Evolutionary conservation across 2,797 vertebrate genomes (phyloP).

Genomic region (Falco rusticolus): DNA sequence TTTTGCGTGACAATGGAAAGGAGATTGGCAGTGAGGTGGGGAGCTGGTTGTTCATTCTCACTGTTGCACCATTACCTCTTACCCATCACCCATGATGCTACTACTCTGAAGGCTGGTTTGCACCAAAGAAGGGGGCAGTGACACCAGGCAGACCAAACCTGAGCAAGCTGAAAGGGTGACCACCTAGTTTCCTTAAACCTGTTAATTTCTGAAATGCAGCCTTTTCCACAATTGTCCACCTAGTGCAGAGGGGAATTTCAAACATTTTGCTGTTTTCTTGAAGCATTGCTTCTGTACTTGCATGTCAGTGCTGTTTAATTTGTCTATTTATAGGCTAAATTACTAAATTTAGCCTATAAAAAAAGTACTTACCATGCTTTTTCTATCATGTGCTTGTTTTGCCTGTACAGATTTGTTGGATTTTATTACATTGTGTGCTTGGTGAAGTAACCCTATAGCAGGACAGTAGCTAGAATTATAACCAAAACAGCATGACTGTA

Average conservation of each 20-base stretch:
- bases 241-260: background rate
- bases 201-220: background rate
- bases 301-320: background rate
- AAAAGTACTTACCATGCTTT: background rate
- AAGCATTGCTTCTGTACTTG: background rate
- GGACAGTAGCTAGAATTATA: background rate
- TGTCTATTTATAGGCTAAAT: background rate
- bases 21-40: background rate
- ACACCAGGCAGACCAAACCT: background rate
- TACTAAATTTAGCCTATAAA: background rate
- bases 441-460: background rate
- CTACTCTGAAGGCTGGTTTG: background rate
- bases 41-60: background rate
- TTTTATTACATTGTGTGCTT: background rate
- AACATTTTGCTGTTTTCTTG: background rate
- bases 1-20: background rate
- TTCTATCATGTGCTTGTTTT: background rate
- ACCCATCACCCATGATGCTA: background rate
- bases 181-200: background rate
- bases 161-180: background rate
- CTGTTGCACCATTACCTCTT: background rate
- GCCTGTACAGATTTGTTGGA: background rate
- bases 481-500: background rate
- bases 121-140: background rate
- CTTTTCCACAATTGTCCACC: background rate